Base-by-base conservation (phyloP, 2,888 invertebrate genomes). In the Schizaphis graminum region DNA sequence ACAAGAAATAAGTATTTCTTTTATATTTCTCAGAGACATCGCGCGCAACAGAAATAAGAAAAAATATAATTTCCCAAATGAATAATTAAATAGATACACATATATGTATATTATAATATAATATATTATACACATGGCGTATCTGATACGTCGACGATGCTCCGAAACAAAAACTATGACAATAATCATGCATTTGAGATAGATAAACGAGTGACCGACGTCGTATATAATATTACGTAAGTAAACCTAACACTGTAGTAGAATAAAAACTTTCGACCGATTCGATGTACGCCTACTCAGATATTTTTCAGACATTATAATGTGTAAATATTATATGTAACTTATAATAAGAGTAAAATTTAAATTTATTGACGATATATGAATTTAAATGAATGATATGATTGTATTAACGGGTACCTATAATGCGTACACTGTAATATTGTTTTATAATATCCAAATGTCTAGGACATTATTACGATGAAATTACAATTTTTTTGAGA, bases 191-290 rank as follows among this genome's bases (percentile, higher is more conserved):
- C 41, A 16, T 89, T 57, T 57, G 57, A 44, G 28, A 89, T 21
- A 26, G 44, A 28, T 44, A 57, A 57, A 89, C 57, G 57, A 57
- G 41, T 57, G 28, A 44, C 44, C 89, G 41, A 11, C 56, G 41
- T 89, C 24, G 53, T 49, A 89, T 57, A 89, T 56, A 57, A 89
- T 56, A 57, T 89, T 89, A 89, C 28, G 89, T 57, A 89, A 26
- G 57, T 44, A 89, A 67, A 35, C 16, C 24, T 26, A 41, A 67
- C 35, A 7, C 35, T 16, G 16, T 0, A 13, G 26, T 26, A 35
- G 16, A 57, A 57, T 57, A 89, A 89, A 53, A 89, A 57, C 57
- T 57, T 89, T 57, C 57, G 41, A 89, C 89, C 57, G 1, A 57
- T 57, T 56, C 26, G 56, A 44, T 53, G 24, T 44, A 56, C 89